Evolutionary conservation across 2,113 vertebrate species (phyloP), one percentile per base, ranked within the genome.

Genomic region (Nycticryphes semicollaris): DNA sequence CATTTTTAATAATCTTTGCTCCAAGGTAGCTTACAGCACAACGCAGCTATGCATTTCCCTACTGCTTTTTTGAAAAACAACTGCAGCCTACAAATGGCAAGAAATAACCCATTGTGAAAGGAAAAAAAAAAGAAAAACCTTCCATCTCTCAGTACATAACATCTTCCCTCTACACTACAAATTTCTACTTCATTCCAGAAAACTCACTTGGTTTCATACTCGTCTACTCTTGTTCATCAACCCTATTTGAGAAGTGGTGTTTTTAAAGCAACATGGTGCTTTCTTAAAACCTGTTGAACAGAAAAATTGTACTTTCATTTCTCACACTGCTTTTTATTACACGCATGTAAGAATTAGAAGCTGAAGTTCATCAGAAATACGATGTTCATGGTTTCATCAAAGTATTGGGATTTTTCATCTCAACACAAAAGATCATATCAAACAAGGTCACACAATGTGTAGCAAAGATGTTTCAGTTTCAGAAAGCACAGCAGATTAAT

Each of bases 1-100:
- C 94, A 73, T 87, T 92, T 83, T 87, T 93, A 89, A 96, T 94
- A 87, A 89, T 67, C 69, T 89, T 91, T 83, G n/a, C 56, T 94
- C 2, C 3, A 56, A 91, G 25, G 10, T 85, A 50, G 28, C 89
- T 62, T 54, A 59, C 37, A 92, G 53, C 50, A 87, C 66, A 87
- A 89, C 73, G 23, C 81, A 87, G 66, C 31, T 89, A 76, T 30
- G 54, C 17, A 90, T 85, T 94, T 89, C 74, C 77, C 89, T 33
- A 87, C 25, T 39, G 43, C 60, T 33, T 66, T 56, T 84, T 54
- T 48, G 35, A 82, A 86, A 90, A 82, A 45, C 51, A 86, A 66
- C 41, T 25, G 23, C 54, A 94, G 69, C 59, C 62, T 83, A 66
- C 22, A 94, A 87, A 95, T 54, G n/a, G 35, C 35, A 92, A 87